Conservation (phyloP, 2,797 vertebrate species). For the Sebastes kiyomatsui region DNA sequence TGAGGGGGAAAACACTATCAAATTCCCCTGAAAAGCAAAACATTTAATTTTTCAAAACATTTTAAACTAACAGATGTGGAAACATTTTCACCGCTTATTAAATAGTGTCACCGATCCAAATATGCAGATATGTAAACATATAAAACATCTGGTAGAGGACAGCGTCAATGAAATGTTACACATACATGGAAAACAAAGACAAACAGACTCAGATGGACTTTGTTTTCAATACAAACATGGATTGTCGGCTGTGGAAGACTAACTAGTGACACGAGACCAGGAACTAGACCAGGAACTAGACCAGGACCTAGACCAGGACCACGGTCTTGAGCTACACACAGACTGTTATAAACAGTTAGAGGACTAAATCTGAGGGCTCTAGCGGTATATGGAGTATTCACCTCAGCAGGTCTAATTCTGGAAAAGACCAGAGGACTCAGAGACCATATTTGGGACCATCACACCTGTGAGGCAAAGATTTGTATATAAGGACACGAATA, state of each 20-base stretch:
- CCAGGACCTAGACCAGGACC: too few relatives aligned
- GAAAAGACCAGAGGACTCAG: conserved; percentile 85
- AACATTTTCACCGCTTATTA: too few relatives aligned
- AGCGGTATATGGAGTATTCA: conserved; percentile 64
- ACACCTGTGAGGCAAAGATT: conserved; percentile 82
- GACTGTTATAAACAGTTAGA: neutral
- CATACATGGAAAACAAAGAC: conserved; percentile 32
- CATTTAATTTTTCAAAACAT: too few relatives aligned
- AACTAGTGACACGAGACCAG: neutral
- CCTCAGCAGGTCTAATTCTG: conserved; percentile 80
- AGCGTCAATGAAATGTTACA: conserved; percentile 16
- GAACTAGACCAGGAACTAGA: neutral
- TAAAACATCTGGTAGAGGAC: neutral
- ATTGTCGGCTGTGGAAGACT: neutral
- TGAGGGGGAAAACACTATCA: too few relatives aligned
- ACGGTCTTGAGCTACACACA: too few relatives aligned
- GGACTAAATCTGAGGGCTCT: conserved; percentile 1
- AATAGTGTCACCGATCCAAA: neutral
- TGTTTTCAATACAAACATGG: conserved; percentile 24
- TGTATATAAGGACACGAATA: conserved; percentile 52
- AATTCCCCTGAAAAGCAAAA: too few relatives aligned
- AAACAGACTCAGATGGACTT: conserved; percentile 35
- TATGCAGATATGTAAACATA: neutral
- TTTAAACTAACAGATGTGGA: too few relatives aligned
- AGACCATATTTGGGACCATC: conserved; percentile 79